Evolutionary conservation across 2,888 invertebrate species (phyloP), one percentile per base, ranked within the genome.

Genomic region (Lamellibrachia columna): DNA sequence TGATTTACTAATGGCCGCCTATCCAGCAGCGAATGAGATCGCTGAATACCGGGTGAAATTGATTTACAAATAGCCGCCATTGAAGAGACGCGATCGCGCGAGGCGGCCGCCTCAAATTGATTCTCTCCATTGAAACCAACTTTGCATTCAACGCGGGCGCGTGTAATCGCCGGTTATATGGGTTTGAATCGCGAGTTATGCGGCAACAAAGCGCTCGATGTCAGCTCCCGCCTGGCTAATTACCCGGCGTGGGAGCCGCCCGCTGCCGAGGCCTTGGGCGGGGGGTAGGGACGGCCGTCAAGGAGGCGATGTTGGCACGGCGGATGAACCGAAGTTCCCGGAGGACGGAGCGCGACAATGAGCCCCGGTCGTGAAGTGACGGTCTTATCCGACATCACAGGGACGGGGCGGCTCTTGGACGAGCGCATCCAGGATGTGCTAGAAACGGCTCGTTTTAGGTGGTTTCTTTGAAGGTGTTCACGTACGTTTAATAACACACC

Each of bases 41-140:
- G 75, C 75, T 75, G 75, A 75, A 75, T 75, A 75, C 75, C 15
- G 75, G 75, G 22, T 75, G 75, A 75, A 75, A 75, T 75, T 75
- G 75, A 75, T 75, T 75, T 75, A n/a, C 75, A 75, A 75, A 75
- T 75, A n/a, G 75, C 22, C 75, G 75, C 75, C 75, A 75, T 75
- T 75, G 75, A 75, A 75, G 75, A 15, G 75, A 15, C 22, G 75
- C 75, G 22, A n/a, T 22, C 11, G 11, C 15, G 75, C 22, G 75
- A 75, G 75, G 75, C 75, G 75, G 22, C 22, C 75, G 75, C 75
- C 75, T 75, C 22, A 75, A 75, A 75, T 75, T 75, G 75, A 75
- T 75, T 75, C 75, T 75, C 75, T 75, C 75, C 75, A 75, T 75
- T 75, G 75, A 75, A 75, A 75, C n/a, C 75, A 75, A 75, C 75